A percentile compares a stretch with the other conserved stretches of the same genome.
phyloP scores from a whole-genome alignment of 2,113 vertebrate species.

The Sigmodon hispidus region DNA sequence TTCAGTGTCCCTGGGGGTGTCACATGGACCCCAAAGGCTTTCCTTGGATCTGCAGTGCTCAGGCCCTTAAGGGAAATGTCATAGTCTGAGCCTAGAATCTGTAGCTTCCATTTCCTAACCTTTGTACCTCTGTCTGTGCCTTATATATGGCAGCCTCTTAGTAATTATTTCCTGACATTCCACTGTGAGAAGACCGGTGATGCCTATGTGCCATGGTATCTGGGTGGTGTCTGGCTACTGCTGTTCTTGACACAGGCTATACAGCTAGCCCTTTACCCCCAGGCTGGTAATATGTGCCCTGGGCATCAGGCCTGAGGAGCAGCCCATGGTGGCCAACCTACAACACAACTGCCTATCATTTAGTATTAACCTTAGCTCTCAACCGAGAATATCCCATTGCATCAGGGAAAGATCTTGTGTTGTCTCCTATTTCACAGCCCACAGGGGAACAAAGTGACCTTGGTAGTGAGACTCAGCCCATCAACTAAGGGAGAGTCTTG shows the following conservation, averaged over 20 bases:
- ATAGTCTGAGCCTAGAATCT: background rate
- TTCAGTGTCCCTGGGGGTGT: background rate
- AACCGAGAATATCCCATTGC: background rate
- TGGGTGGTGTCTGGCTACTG: background rate
- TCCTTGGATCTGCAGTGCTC: background rate
- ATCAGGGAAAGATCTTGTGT: background rate
- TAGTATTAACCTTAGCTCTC: background rate
- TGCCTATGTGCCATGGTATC: too few species aligned
- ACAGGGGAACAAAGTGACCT: background rate
- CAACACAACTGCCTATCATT: background rate
- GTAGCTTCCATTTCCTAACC: background rate
- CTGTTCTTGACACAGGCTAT: rapidly evolving
- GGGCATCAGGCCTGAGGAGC: background rate
- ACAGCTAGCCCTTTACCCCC: background rate
- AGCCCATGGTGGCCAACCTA: background rate
- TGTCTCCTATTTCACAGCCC: background rate
- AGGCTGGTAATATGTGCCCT: background rate
- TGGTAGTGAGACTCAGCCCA: background rate
- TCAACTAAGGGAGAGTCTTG: background rate
- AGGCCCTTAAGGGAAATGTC: background rate
- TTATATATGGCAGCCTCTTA: background rate
- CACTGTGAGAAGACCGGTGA: background rate
- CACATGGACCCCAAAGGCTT: too few species aligned
- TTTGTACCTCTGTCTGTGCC: background rate
- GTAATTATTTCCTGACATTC: background rate